Percentiles rank a stretch among this genome's conserved stretches.
These are phyloP conservation scores for Sinotaia quadrata DNA, from an alignment of 2,888 invertebrate genomes.

Conservation along the genomic window DNA sequence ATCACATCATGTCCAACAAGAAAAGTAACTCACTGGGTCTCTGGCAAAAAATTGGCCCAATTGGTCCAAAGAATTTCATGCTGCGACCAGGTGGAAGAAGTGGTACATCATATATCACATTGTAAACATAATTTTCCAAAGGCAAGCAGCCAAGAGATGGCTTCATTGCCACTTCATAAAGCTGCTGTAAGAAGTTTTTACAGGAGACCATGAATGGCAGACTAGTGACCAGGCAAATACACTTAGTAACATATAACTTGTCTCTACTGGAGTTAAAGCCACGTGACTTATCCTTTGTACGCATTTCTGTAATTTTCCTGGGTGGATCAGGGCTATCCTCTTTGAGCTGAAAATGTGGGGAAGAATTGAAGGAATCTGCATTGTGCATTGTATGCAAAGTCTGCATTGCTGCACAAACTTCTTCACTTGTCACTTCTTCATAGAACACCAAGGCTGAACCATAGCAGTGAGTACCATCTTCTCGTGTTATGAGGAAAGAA, in stretches of 20 bases:
- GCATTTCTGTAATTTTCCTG: constrained; percentile 33
- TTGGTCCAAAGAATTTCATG: constrained; percentile 78
- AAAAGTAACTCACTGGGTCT: constrained; percentile 70
- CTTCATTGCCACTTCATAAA: constrained; percentile 58
- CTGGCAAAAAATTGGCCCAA: constrained; percentile 66
- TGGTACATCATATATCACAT: constrained; percentile 93
- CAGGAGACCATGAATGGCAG: constrained; percentile 79
- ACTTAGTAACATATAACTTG: constrained; percentile 94
- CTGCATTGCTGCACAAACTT: constrained; percentile 96
- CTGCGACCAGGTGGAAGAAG: constrained; percentile 92
- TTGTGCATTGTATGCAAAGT: constrained; percentile 84
- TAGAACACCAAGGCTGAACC: constrained; percentile 96
- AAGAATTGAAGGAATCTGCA: constrained; percentile 47
- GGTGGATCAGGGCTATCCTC: constrained; percentile 36
- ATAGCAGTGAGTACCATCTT: constrained; percentile 94
- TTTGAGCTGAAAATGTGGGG: constrained; percentile 8
- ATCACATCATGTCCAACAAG: too few species aligned
- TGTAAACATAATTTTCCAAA: constrained; percentile 94
- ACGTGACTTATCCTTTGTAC: constrained; percentile 43
- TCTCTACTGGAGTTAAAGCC: constrained; percentile 92
- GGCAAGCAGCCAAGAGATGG: constrained; percentile 72
- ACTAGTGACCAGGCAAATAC: constrained; percentile 92
- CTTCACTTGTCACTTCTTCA: constrained; percentile 93
- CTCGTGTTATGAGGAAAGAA: constrained; percentile 95
- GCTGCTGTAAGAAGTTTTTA: constrained; percentile 59